phyloP scores from a whole-genome alignment of 2,797 vertebrate species.

The Ctenopoma multispine region DNA sequence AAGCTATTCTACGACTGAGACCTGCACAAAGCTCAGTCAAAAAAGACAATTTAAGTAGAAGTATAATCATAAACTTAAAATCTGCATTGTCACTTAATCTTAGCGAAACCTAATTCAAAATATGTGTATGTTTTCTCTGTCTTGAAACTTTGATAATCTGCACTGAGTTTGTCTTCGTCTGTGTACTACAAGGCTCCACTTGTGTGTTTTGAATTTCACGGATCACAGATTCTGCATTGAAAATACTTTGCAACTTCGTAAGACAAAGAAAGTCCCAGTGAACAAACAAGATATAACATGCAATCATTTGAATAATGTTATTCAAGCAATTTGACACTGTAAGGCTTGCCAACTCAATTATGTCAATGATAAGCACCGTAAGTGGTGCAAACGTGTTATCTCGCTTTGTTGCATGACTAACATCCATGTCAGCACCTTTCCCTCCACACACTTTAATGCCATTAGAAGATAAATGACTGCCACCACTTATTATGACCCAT shows the following conservation, averaged over 20 bases:
- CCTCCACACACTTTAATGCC: slow-evolving; percentile 66
- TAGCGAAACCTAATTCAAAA: background rate
- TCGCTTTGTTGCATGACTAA: slow-evolving; percentile 71
- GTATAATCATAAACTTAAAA: background rate
- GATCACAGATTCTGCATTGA: slow-evolving; percentile 20
- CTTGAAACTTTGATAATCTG: background rate
- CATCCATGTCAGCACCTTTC: slow-evolving; percentile 74
- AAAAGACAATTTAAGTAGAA: background rate
- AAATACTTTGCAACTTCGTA: slow-evolving; percentile 32
- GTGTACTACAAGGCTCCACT: slow-evolving; percentile 12
- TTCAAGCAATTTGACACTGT: slow-evolving; percentile 43
- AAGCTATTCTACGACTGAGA: background rate
- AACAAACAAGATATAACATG: slow-evolving; percentile 48
- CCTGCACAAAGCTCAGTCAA: slow-evolving; percentile 4
- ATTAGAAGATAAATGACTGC: slow-evolving; percentile 82
- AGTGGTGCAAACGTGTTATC: slow-evolving; percentile 51
- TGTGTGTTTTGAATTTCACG: slow-evolving; percentile 24
- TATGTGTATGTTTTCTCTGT: background rate
- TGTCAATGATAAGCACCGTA: slow-evolving; percentile 58
- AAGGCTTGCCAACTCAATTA: slow-evolving; percentile 66
- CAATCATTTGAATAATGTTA: slow-evolving; percentile 44
- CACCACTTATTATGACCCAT: slow-evolving; percentile 77
- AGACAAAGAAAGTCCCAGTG: slow-evolving; percentile 40
- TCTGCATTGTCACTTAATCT: background rate
- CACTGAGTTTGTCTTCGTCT: background rate